Evolutionary conservation across 2,113 vertebrate genomes (phyloP), one percentile per base, ranked within the genome.

Genomic region (Burhinus bistriatus): DNA sequence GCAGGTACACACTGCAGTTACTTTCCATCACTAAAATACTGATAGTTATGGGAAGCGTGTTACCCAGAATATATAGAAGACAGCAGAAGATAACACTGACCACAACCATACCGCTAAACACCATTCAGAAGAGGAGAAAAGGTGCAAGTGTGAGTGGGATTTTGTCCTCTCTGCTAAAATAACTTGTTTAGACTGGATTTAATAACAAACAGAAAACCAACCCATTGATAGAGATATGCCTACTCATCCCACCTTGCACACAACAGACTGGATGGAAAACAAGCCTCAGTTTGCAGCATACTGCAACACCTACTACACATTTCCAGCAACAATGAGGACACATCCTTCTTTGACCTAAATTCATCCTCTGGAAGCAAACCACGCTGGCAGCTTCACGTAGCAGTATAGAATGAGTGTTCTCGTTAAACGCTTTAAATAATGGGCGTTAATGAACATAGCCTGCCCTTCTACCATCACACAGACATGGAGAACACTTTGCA

Each of bases 11-110:
- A 9, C 12, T 55, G 32, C 38, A 25, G 15, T n/a, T 52, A 34
- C 44, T 73, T 68, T 40, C 52, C 36, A 36, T 18, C 44, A 22
- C 40, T 38, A 17, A 72, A 86, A 58, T 29, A 59, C 15, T 42
- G 62, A 42, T 38, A 32, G 13, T 34, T 65, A 22, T 0, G 0
- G n/a, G 27, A 88, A 55, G 20, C 8, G 7, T 23, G 2, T 29
- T 77, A 47, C n/a, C 29, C 47, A 40, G 20, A 57, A 34, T 4
- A 21, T 1, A 15, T 0, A 8, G 34, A 12, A 87, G 75, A n/a
- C 14, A 30, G 11, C 0, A 18, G 27, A 69, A 44, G 12, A 12
- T 6, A 80, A 45, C 32, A 45, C 44, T n/a, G 38, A 45, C 5
- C n/a, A 17, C 26, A 55, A 1, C 2, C 7, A 2, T 5, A 17